Percentiles rank a stretch among this genome's conserved stretches.
Conservation (phyloP, 2,113 vertebrate species). For the Geococcyx californianus region DNA sequence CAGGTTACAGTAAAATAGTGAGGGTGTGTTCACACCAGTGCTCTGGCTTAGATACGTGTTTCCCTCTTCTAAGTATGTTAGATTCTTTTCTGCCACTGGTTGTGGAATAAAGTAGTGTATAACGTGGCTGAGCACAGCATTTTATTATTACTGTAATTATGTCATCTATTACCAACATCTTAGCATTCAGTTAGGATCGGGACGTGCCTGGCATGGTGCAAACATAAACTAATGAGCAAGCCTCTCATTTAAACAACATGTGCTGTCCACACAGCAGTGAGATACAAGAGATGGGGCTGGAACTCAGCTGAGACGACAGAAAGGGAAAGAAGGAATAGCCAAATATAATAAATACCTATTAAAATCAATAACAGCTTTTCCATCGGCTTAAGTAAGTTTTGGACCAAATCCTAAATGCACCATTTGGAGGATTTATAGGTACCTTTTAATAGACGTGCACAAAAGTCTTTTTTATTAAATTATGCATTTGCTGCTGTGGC, state of each 20-base stretch:
- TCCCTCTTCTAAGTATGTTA: background rate
- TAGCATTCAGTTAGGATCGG: background rate
- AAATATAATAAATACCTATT: constrained; percentile 66
- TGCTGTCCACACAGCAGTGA: background rate
- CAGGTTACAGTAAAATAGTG: background rate
- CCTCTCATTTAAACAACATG: constrained; percentile 29
- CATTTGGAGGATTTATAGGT: constrained; percentile 56
- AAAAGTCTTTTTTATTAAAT: constrained; percentile 66
- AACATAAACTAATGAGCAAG: constrained; percentile 3
- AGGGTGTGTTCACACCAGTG: background rate
- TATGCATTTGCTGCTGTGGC: constrained; percentile 37
- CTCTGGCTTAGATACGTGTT: background rate
- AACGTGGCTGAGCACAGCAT: background rate
- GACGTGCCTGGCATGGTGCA: constrained; percentile 40
- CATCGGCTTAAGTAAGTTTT: constrained; percentile 49
- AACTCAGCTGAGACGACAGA: constrained; percentile 42
- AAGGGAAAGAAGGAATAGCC: constrained; percentile 33
- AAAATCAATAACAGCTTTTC: constrained; percentile 69
- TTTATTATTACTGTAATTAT: constrained; percentile 51
- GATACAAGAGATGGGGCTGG: constrained; percentile 17
- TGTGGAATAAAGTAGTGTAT: background rate
- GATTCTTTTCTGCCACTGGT: background rate
- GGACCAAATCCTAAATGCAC: constrained; percentile 53
- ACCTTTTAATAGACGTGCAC: constrained; percentile 50
- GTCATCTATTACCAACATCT: constrained; percentile 36